Evolutionary conservation across 2,888 invertebrate species (phyloP).

Genomic region (Drosophila testacea): DNA sequence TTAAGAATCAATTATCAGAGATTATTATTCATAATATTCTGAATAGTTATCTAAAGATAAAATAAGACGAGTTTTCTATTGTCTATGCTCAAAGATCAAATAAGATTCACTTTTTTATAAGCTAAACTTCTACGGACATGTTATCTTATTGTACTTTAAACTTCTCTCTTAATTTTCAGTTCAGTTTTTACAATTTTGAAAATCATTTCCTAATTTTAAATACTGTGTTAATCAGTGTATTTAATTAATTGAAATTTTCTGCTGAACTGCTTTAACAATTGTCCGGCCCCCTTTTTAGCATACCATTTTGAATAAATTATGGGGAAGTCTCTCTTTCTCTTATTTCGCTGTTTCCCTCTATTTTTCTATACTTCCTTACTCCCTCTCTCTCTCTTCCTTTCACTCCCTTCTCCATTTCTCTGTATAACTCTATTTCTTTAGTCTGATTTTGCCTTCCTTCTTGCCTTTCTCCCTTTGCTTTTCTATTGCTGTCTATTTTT

Average conservation of each 20-base stretch:
- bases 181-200: neutral
- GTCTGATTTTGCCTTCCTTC: neutral
- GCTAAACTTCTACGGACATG: too few relatives aligned
- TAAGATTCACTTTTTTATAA: too few relatives aligned
- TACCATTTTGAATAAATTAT: conserved; percentile 2
- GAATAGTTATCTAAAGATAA: too few relatives aligned
- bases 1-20: too few relatives aligned
- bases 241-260: neutral
- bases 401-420: neutral
- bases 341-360: neutral
- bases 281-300: neutral
- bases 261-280: neutral
- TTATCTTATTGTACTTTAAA: too few relatives aligned
- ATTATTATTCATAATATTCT: too few relatives aligned
- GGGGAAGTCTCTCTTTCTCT: neutral
- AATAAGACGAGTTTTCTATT: too few relatives aligned
- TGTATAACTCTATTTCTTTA: neutral
- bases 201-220: neutral
- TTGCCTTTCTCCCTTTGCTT: neutral
- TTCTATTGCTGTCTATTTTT: neutral
- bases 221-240: neutral
- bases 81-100: too few relatives aligned
- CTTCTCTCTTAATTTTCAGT: neutral
- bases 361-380: neutral
- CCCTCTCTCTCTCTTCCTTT: neutral